phyloP scores from a whole-genome alignment of 1,140 invertebrate species.

The Aphis craccivora region DNA sequence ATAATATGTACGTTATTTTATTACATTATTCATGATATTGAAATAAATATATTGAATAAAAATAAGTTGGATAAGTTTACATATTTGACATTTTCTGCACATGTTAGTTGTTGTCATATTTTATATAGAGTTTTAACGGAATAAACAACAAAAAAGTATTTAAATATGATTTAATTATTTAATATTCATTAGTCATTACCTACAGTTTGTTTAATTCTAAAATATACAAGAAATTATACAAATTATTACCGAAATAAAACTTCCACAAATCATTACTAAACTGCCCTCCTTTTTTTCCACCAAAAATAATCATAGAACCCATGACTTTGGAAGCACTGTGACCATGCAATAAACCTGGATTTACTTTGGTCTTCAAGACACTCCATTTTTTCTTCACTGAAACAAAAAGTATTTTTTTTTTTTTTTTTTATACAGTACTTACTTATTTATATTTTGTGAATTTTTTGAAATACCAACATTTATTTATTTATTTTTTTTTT shows the following conservation, averaged over 20 bases:
- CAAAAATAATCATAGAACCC: constrained; percentile 83
- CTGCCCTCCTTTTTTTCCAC: constrained; percentile 78
- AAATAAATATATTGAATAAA: background rate
- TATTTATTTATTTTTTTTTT: background rate
- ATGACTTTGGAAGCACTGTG: constrained; percentile 82
- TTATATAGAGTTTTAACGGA: background rate
- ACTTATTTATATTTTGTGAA: background rate
- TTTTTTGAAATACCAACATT: background rate
- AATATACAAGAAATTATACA: background rate
- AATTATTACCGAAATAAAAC: constrained; percentile 80
- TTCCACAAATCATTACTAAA: constrained; percentile 84
- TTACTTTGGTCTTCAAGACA: constrained; percentile 72
- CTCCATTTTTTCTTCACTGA: constrained; percentile 74
- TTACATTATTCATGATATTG: background rate
- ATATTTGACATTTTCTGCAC: background rate
- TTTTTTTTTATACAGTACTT: background rate
- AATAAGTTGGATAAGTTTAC: background rate
- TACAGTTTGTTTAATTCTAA: background rate
- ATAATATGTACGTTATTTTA: background rate
- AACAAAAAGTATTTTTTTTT: constrained; percentile 61
- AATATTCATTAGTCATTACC: background rate
- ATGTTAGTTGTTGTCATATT: background rate
- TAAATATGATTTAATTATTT: background rate
- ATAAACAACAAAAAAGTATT: background rate
- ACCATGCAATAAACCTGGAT: constrained; percentile 80